phyloP scores from a whole-genome alignment of 2,888 invertebrate species.

The Erebia epiphron region DNA sequence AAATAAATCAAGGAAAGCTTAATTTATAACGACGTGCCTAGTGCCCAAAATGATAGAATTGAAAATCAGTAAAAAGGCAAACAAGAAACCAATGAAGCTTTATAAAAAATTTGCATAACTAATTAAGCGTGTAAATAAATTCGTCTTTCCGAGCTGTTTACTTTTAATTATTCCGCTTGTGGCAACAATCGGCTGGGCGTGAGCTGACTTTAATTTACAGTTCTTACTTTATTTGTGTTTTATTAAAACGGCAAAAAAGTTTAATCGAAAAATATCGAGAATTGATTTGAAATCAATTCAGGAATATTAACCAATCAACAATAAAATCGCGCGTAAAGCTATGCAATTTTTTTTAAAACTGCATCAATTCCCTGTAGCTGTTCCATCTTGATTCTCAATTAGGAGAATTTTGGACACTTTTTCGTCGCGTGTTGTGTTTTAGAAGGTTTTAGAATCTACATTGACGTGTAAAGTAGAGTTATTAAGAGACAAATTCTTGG shows the following conservation, averaged over 20 bases:
- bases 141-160: slow-evolving; percentile 52
- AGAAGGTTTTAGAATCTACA: too few relatives aligned
- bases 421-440: too few relatives aligned
- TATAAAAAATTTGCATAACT: slow-evolving; percentile 40
- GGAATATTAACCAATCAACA: background rate
- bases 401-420: too few relatives aligned
- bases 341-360: too few relatives aligned
- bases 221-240: slow-evolving; percentile 32
- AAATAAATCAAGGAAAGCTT: background rate
- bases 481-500: too few relatives aligned
- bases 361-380: too few relatives aligned
- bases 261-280: background rate
- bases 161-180: slow-evolving; percentile 55
- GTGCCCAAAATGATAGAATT: background rate
- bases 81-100: slow-evolving; percentile 7
- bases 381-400: too few relatives aligned
- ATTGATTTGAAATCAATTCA: background rate
- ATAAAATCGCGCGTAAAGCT: too few relatives aligned
- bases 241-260: slow-evolving; percentile 16
- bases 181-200: slow-evolving; percentile 35
- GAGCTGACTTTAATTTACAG: slow-evolving; percentile 36
- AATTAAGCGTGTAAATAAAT: slow-evolving; percentile 45
- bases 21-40: background rate
- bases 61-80: slow-evolving; percentile 11
- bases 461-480: too few relatives aligned